Percentiles rank a stretch among this genome's conserved stretches.
Conservation (phyloP, 2,113 vertebrate genomes). For the Onychorhynchus coronatus region DNA sequence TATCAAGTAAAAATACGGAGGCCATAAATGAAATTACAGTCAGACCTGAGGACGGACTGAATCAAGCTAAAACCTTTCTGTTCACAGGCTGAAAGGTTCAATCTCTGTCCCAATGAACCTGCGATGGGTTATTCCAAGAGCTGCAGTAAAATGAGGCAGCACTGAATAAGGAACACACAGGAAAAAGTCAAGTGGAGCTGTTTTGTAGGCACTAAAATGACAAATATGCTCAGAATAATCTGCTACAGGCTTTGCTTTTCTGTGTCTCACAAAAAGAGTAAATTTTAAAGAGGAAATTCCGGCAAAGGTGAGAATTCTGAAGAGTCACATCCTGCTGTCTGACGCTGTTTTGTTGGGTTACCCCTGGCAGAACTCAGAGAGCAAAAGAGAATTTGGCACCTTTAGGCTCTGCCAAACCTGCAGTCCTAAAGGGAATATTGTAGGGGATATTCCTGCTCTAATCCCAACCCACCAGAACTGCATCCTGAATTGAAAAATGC, state of each 20-base stretch:
- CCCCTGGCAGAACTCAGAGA: neutral
- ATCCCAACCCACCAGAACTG: neutral
- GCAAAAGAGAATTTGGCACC: neutral
- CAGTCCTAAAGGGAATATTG: neutral
- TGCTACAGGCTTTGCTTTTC: neutral
- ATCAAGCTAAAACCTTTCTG: neutral
- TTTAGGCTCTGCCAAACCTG: neutral
- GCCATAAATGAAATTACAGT: neutral
- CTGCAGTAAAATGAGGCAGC: neutral
- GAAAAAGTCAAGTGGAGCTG: neutral
- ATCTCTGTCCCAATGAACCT: neutral
- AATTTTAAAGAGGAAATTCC: neutral
- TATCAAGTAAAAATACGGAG: neutral
- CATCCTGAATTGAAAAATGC: neutral
- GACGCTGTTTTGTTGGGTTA: neutral
- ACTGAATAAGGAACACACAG: neutral
- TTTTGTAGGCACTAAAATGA: neutral
- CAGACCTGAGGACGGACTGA: neutral
- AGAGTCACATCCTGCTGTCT: neutral
- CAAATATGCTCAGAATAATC: neutral
- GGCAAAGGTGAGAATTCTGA: neutral
- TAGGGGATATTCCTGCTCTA: neutral
- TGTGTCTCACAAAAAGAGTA: neutral
- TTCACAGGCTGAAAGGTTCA: neutral
- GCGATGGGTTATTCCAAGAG: neutral